Conservation (phyloP, 2,113 vertebrate species). For the Isichthys henryi region DNA sequence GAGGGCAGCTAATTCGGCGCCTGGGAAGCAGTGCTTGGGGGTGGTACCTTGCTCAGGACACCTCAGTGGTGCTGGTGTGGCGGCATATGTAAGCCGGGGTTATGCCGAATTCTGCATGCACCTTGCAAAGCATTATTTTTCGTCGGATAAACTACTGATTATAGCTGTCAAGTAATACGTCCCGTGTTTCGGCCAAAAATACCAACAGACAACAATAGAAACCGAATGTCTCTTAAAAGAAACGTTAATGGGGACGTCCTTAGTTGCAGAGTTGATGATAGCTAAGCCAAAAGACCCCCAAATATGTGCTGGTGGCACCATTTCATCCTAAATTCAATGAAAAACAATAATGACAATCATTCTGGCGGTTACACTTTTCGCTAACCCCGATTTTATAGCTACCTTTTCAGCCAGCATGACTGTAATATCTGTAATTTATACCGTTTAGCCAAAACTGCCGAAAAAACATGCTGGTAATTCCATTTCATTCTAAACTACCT, state of each 20-base stretch:
- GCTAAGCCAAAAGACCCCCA: not conserved
- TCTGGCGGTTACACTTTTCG: not conserved
- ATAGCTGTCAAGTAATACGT: not conserved
- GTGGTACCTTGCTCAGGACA: too few species aligned
- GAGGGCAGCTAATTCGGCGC: too few species aligned
- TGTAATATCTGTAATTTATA: too few species aligned
- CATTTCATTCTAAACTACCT: not conserved
- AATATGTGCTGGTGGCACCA: not conserved
- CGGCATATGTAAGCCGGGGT: not conserved
- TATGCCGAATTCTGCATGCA: not conserved
- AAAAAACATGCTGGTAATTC: too few species aligned
- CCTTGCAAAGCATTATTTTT: not conserved
- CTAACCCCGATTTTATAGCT: not conserved
- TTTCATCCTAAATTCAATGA: not conserved
- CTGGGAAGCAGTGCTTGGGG: too few species aligned
- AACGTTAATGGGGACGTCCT: not conserved
- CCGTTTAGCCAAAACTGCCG: too few species aligned
- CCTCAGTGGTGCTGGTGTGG: too few species aligned
- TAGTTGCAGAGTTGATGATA: not conserved
- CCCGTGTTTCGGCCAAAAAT: not conserved
- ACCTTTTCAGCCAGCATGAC: too few species aligned
- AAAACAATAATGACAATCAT: not conserved
- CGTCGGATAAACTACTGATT: not conserved
- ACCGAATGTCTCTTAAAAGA: not conserved
- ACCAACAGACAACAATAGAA: not conserved